Percentiles rank a stretch among this genome's conserved stretches.
phyloP scores from a whole-genome alignment of 2,888 invertebrate species.

The Orthosia incerta region DNA sequence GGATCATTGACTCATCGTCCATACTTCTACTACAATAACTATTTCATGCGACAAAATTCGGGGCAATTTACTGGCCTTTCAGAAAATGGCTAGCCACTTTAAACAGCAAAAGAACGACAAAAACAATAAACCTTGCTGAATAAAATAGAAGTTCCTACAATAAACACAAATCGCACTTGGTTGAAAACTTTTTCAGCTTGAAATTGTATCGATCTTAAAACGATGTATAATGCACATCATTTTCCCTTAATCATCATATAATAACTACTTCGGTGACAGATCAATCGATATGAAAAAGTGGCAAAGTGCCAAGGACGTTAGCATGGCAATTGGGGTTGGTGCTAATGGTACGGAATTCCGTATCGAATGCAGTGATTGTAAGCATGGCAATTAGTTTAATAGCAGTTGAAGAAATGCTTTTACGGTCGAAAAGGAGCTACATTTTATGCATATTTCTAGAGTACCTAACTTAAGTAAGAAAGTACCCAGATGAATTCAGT shows the following conservation, averaged over 20 bases:
- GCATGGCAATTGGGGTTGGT: conserved; percentile 9
- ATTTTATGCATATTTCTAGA: not conserved
- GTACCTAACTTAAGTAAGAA: not conserved
- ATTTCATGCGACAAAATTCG: not conserved
- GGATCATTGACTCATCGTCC: not conserved
- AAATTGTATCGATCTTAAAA: conserved; percentile 24
- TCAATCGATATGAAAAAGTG: conserved; percentile 69
- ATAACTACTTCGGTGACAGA: conserved; percentile 30
- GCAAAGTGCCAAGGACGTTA: conserved; percentile 72
- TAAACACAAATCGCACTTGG: not conserved
- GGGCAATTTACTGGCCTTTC: not conserved
- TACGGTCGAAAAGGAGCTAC: not conserved
- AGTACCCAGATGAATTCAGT: no score
- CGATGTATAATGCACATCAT: conserved; percentile 17
- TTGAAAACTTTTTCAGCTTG: conserved; percentile 22
- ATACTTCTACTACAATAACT: not conserved
- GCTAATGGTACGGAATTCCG: conserved; percentile 7
- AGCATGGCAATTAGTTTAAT: conserved; percentile 18
- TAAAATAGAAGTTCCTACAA: conserved; percentile 11
- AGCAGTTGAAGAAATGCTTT: not conserved
- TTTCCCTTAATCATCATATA: conserved; percentile 12
- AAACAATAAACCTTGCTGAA: conserved; percentile 11
- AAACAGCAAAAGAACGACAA: not conserved
- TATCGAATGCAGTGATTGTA: conserved; percentile 22
- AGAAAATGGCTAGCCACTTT: conserved; percentile 13